Evolutionary conservation across 2,113 vertebrate genomes (phyloP), one percentile per base, ranked within the genome.

Genomic region (Pterocles burchelli): DNA sequence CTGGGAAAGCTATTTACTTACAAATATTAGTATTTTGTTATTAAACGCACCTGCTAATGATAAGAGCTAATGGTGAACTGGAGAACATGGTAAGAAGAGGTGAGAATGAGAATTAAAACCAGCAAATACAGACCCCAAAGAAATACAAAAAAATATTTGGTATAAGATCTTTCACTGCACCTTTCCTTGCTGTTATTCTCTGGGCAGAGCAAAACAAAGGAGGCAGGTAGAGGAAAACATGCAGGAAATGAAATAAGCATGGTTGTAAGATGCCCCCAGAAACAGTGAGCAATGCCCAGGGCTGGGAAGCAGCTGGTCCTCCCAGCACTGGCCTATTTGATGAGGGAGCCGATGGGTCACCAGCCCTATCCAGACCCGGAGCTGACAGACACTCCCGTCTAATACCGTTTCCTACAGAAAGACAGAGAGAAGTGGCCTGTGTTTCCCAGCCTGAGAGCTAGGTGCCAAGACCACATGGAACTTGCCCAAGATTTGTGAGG

Each of bases 251-350:
- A 70, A 91, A 79, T n/a, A 34, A 43, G 4, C 8, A 3, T 33
- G 18, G 9, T 28, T 83, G 18, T 36, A 77, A 85, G 36, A 31
- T 21, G 33, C 2, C 31, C 28, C 36, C 38, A 66, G 43, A 84
- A 55, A 61, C 0, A 29, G 2, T 22, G 17, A 81, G 36, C 29
- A 59, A 9, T 0, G 0, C 18, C 33, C 61, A 52, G 13, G 21
- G 36, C 17, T 0, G 9, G 49, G 45, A 79, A 57, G 58, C 24
- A 65, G 36, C 29, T 59, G 67, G n/a, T 65, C 18, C 36, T 43
- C 18, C 51, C 1, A 2, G 41, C 1, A 0, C 36, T 18, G 28
- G 3, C 21, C 15, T 5, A 10, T 55, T 74, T 57, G 38, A 29
- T 3, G 4, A 57, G 9, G 1, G 7, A 66, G 31, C 31, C 36